A percentile compares a stretch with the other conserved stretches of the same genome.
phyloP scores from a whole-genome alignment of 2,797 vertebrate genomes.

The Poecilia wingei region DNA sequence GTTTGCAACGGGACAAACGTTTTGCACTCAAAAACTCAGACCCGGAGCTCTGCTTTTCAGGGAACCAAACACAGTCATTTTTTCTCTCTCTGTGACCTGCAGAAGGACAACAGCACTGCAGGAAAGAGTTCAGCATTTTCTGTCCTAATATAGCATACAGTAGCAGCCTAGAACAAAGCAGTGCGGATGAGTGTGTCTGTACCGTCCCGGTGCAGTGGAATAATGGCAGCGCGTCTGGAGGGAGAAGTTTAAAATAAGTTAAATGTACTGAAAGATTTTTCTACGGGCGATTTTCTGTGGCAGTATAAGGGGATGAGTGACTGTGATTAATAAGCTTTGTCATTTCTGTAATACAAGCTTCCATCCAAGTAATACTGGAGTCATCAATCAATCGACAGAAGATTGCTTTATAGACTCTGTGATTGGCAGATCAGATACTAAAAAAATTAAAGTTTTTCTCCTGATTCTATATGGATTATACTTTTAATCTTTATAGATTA shows the following conservation, averaged over 20 bases:
- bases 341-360: slow-evolving; percentile 12
- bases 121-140: slow-evolving; percentile 55
- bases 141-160: slow-evolving; percentile 55
- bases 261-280: background rate
- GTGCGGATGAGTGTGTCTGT: slow-evolving; percentile 20
- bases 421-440: background rate
- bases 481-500: no score
- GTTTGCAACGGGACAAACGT: slow-evolving; percentile 52
- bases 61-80: slow-evolving; percentile 76
- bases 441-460: background rate
- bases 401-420: background rate
- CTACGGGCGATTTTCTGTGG: background rate
- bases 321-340: slow-evolving; percentile 2
- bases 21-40: slow-evolving; percentile 41
- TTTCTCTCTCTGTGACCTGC: slow-evolving; percentile 65
- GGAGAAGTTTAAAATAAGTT: background rate
- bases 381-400: background rate
- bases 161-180: slow-evolving; percentile 36
- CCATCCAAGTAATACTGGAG: slow-evolving; percentile 14
- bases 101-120: slow-evolving; percentile 76
- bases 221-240: slow-evolving; percentile 7
- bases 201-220: slow-evolving; percentile 2
- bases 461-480: background rate
- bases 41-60: slow-evolving; percentile 42
- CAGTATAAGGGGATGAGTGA: background rate